These are phyloP conservation scores for Meganola albula DNA, from an alignment of 2,888 invertebrate species.

Conservation along the genomic window DNA sequence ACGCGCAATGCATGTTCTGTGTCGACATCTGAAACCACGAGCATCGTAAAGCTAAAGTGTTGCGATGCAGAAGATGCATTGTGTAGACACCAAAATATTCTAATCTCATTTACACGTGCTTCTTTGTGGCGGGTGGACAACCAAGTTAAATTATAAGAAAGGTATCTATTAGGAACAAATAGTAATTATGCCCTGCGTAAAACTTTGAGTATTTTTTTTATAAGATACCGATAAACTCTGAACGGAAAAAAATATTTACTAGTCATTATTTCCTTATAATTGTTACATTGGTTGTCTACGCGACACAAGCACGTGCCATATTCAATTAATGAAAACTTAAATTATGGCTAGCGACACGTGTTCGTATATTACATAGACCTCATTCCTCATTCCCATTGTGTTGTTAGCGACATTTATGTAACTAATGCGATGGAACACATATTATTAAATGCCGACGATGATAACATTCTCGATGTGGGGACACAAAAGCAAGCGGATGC, in stretches of 20 bases:
- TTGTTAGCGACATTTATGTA: conserved; percentile 35
- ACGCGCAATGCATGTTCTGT: conserved; percentile 69
- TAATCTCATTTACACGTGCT: conserved; percentile 40
- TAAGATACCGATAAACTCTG: no score
- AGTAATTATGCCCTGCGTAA: no score
- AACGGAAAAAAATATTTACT: no score
- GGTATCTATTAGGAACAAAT: no score
- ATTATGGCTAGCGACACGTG: conserved; percentile 35
- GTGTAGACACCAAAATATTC: conserved; percentile 44
- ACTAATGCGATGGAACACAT: conserved; percentile 40
- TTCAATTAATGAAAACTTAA: conserved; percentile 31
- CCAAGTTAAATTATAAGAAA: no score
- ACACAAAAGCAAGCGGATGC: conserved; percentile 71
- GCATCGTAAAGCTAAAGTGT: conserved; percentile 32
- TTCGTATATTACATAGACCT: conserved; percentile 60
- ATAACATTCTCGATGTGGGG: conserved; percentile 69
- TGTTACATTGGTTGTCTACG: no score
- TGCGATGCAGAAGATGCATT: conserved; percentile 62
- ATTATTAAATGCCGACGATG: conserved; percentile 55
- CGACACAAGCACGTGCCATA: no score
- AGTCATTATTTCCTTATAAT: no score
- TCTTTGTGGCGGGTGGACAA: no score
- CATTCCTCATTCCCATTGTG: conserved; percentile 51
- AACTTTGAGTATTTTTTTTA: no score
- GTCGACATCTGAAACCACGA: conserved; percentile 43